phyloP scores from a whole-genome alignment of 2,113 vertebrate genomes.

The Lagopus muta region DNA sequence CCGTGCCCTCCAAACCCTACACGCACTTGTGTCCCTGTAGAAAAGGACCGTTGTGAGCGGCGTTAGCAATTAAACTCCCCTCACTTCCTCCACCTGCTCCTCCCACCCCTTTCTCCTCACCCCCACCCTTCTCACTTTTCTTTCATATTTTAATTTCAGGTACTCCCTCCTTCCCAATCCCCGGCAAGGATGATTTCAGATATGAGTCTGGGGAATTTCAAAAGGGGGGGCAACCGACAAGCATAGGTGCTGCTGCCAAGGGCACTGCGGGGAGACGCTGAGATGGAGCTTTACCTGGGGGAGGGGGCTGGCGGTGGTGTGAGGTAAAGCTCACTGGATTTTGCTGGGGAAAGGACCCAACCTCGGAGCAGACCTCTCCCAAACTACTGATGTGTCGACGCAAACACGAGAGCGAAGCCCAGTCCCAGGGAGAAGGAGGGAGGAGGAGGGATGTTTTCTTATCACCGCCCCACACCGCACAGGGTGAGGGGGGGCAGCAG shows the following conservation, averaged over 20 bases:
- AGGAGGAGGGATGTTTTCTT: neutral
- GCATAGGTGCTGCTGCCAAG: neutral
- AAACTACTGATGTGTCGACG: neutral
- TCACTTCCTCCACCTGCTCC: conserved; percentile 24
- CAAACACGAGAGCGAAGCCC: neutral
- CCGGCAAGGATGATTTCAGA: neutral
- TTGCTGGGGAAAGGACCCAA: neutral
- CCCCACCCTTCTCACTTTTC: neutral
- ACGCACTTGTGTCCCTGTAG: neutral
- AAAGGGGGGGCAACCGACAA: neutral
- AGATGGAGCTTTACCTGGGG: neutral
- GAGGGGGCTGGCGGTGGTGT: neutral
- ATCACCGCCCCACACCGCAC: neutral
- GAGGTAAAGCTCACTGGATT: neutral
- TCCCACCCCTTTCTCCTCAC: neutral
- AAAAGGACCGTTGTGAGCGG: conserved; percentile 7
- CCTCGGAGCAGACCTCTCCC: neutral
- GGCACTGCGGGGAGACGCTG: conserved; percentile 3
- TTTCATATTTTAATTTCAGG: conserved; percentile 16
- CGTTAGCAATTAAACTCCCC: neutral
- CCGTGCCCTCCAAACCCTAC: neutral
- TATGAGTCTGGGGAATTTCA: neutral
- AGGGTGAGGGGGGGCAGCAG: neutral
- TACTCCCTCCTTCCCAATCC: neutral
- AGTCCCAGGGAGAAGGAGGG: neutral